Percentiles rank a stretch among this genome's conserved stretches.
Evolutionary conservation across 2,888 invertebrate species (phyloP).

Genomic region (Hirtodrosophila histrioides): DNA sequence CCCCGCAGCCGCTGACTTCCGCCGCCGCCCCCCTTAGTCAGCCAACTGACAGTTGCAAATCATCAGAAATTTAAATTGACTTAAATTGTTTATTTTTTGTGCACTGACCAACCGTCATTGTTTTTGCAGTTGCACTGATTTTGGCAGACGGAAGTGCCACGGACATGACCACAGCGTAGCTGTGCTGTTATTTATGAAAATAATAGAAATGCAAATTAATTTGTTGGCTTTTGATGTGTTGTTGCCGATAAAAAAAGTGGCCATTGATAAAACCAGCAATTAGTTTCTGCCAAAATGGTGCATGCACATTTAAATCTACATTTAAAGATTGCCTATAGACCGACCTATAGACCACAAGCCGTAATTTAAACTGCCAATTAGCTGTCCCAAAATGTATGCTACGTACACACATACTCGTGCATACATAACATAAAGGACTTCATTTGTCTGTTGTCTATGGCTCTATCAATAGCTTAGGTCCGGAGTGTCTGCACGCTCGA

Average conservation of each 20-base stretch:
- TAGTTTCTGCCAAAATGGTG: constrained; percentile 35
- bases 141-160: constrained; percentile 44
- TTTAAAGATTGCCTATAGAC: constrained; percentile 42
- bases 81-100: constrained; percentile 73
- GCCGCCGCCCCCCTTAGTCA: background rate
- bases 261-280: constrained; percentile 73
- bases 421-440: constrained; percentile 46
- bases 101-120: constrained; percentile 45
- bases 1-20: constrained; percentile 8
- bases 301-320: constrained; percentile 8
- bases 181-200: constrained; percentile 74
- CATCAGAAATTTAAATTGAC: constrained; percentile 79
- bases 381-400: constrained; percentile 54
- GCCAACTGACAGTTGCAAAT: constrained; percentile 76
- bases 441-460: constrained; percentile 58
- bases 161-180: constrained; percentile 36
- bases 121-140: constrained; percentile 62
- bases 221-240: constrained; percentile 50
- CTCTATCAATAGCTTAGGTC: constrained; percentile 55
- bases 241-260: constrained; percentile 41
- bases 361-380: constrained; percentile 73
- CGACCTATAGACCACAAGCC: constrained; percentile 5
- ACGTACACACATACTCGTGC: constrained; percentile 5
- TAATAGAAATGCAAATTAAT: constrained; percentile 78
- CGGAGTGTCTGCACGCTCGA: constrained; percentile 37